Percentiles rank a stretch among this genome's conserved stretches.
Evolutionary conservation across 2,888 invertebrate genomes (phyloP).

Genomic region (Cybosia mesomella): DNA sequence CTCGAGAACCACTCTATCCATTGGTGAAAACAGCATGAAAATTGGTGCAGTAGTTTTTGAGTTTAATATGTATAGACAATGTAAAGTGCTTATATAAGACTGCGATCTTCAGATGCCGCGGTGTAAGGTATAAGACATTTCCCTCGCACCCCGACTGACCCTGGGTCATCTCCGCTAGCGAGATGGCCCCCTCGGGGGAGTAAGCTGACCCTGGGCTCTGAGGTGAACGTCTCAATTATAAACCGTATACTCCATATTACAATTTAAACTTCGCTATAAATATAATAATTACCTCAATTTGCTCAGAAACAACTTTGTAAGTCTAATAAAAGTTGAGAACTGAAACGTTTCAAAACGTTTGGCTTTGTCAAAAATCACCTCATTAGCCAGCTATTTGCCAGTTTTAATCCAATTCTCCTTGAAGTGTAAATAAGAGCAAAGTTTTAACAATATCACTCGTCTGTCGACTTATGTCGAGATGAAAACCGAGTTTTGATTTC

Average conservation of each 20-base stretch:
- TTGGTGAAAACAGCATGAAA: too few species aligned
- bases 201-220: too few species aligned
- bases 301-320: conserved; percentile 3
- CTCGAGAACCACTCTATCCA: too few species aligned
- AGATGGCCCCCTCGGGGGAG: too few species aligned
- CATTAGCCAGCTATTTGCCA: conserved; percentile 5
- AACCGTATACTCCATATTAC: not conserved
- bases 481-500: not conserved
- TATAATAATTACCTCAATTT: conserved; percentile 5
- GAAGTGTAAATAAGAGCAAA: not conserved
- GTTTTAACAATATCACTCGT: conserved; percentile 2
- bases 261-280: not conserved
- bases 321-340: conserved; percentile 4
- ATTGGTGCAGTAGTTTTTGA: too few species aligned
- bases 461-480: not conserved
- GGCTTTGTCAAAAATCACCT: conserved; percentile 14
- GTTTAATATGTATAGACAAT: too few species aligned
- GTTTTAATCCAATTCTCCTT: conserved; percentile 7
- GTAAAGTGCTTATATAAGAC: too few species aligned
- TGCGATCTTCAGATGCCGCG: too few species aligned
- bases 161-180: too few species aligned
- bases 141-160: too few species aligned
- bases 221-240: too few species aligned
- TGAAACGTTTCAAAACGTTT: conserved; percentile 8
- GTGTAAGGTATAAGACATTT: too few species aligned